A percentile compares a stretch with the other conserved stretches of the same genome.
Conservation (phyloP, 2,888 invertebrate genomes). For the Apodemia duryi region DNA sequence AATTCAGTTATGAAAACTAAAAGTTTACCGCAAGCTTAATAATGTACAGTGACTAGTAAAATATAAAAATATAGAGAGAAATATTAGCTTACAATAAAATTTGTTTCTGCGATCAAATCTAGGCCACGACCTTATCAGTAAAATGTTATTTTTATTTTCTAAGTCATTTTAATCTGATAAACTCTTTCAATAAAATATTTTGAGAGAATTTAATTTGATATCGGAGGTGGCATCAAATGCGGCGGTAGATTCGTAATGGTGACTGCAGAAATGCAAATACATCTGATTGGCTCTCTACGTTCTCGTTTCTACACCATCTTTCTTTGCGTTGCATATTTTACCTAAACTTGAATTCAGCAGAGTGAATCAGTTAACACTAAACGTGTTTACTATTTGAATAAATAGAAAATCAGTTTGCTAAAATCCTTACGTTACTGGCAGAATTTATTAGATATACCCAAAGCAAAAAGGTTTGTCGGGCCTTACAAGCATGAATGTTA, state of each 20-base stretch:
- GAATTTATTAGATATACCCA: constrained; percentile 35
- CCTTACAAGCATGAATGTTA: constrained; percentile 27
- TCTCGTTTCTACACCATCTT: constrained; percentile 36
- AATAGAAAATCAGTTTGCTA: constrained; percentile 34
- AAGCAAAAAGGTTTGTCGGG: constrained; percentile 33
- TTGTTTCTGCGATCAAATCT: constrained; percentile 7
- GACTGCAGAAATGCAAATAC: constrained; percentile 58
- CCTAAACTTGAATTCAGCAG: constrained; percentile 31
- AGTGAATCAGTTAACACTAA: constrained; percentile 32
- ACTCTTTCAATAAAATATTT: constrained; percentile 43
- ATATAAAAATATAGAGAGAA: background rate
- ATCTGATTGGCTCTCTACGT: constrained; percentile 49
- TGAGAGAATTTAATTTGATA: constrained; percentile 45
- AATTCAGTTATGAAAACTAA: no score
- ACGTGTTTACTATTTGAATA: constrained; percentile 35
- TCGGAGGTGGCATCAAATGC: constrained; percentile 34
- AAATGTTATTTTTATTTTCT: constrained; percentile 11
- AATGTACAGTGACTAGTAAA: background rate
- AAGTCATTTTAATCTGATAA: constrained; percentile 37
- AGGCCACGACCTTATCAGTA: background rate
- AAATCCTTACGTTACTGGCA: constrained; percentile 28
- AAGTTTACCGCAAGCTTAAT: no score
- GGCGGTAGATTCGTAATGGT: constrained; percentile 44
- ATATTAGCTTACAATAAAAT: constrained; percentile 9
- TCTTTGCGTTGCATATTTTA: constrained; percentile 36